Conservation (phyloP, 1,140 invertebrate genomes). For the Trissolcus basalis region DNA sequence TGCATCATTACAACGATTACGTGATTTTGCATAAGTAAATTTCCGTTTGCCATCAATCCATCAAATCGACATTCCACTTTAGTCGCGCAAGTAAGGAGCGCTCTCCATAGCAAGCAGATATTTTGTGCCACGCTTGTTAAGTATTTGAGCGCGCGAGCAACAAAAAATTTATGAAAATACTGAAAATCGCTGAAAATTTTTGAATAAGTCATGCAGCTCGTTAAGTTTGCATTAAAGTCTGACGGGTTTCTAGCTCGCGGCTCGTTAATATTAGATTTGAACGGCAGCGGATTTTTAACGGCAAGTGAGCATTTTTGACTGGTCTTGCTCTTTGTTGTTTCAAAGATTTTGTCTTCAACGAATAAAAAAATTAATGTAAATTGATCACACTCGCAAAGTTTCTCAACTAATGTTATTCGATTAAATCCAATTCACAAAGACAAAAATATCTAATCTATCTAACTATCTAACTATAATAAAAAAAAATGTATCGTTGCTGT, state of each 20-base stretch:
- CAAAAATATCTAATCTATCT: no score
- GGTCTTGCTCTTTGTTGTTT: conserved; percentile 10
- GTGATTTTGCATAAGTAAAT: no score
- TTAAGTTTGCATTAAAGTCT: conserved; percentile 53
- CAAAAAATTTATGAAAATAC: conserved; percentile 28
- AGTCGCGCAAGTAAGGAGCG: no score
- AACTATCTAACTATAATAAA: no score
- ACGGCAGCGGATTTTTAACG: conserved; percentile 22
- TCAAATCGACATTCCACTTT: no score
- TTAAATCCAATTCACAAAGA: no score
- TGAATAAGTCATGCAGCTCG: conserved; percentile 48
- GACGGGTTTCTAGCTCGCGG: conserved; percentile 31
- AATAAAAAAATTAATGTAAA: conserved; percentile 3
- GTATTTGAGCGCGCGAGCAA: conserved; percentile 16
- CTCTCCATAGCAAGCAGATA: no score
- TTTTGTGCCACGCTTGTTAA: conserved; percentile 2
- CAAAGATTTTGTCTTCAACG: conserved; percentile 3
- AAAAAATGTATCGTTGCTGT: no score
- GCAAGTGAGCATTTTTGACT: conserved; percentile 16
- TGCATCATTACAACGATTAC: no score
- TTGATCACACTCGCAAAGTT: conserved; percentile 2
- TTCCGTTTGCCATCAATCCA: no score
- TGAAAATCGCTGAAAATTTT: conserved; percentile 47
- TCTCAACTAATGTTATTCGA: background rate
- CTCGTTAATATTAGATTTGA: conserved; percentile 46